These are phyloP conservation scores for Syrrhaptes paradoxus DNA, from an alignment of 2,113 vertebrate genomes.

Conservation along the genomic window DNA sequence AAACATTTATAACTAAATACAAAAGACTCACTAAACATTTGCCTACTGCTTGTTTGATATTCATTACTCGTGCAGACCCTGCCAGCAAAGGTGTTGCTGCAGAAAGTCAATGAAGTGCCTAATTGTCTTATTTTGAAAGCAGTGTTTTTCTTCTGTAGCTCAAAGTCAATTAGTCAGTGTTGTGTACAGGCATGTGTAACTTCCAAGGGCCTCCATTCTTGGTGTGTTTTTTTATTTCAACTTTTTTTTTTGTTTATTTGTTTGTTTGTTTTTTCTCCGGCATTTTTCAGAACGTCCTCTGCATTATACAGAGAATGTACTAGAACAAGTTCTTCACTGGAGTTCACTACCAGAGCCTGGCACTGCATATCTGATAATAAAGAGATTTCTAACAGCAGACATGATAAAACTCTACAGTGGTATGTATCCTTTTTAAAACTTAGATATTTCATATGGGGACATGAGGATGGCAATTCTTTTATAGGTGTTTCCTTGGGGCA, in stretches of 20 bases:
- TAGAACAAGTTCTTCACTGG: conserved; percentile 94
- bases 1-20: neutral
- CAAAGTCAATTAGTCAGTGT: neutral
- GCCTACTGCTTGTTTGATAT: neutral
- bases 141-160: neutral
- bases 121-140: neutral
- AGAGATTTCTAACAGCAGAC: conserved; percentile 79
- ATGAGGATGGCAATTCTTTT: neutral
- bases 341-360: conserved; percentile 86
- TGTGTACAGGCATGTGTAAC: neutral
- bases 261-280: neutral
- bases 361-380: conserved; percentile 89
- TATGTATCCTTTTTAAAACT: conserved; percentile 40
- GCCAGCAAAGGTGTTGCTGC: neutral
- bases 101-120: neutral
- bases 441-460: neutral
- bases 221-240: neutral
- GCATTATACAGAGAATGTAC: conserved; percentile 90
- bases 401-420: conserved; percentile 69
- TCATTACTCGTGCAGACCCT: neutral
- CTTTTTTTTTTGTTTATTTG: neutral
- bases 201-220: neutral
- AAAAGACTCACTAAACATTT: neutral
- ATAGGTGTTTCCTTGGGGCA: neutral
- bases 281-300: conserved; percentile 87